Conservation (phyloP, 2,797 vertebrate genomes). For the Sebastes kiyomatsui region DNA sequence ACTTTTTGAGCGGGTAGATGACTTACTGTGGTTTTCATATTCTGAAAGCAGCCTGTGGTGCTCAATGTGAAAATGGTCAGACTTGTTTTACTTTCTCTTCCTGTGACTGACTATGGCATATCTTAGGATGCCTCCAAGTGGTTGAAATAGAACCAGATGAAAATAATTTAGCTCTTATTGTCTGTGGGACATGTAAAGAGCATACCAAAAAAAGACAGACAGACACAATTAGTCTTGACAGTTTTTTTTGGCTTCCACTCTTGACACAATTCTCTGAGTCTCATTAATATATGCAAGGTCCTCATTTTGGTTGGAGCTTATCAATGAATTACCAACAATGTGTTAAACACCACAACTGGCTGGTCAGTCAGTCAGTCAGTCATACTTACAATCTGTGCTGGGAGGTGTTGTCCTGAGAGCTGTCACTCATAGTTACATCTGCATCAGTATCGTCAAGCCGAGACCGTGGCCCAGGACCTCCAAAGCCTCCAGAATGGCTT, state of each 20-base stretch:
- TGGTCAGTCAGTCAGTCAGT: too few relatives aligned
- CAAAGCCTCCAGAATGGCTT: slow-evolving; percentile 61
- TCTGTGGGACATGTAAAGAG: neutral
- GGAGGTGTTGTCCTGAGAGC: slow-evolving; percentile 75
- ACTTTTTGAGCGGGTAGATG: neutral
- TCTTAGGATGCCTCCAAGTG: neutral
- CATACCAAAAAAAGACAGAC: too few relatives aligned
- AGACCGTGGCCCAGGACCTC: slow-evolving; percentile 69
- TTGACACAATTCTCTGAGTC: neutral
- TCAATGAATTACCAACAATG: neutral
- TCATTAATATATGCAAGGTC: too few relatives aligned
- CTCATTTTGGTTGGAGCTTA: neutral
- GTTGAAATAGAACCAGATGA: neutral
- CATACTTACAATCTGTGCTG: slow-evolving; percentile 81
- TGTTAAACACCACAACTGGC: neutral
- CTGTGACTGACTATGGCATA: neutral
- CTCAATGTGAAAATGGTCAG: neutral
- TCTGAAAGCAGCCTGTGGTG: neutral
- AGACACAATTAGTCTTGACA: neutral
- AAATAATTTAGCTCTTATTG: neutral
- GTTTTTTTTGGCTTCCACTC: neutral
- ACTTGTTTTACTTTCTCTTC: neutral
- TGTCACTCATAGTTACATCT: slow-evolving; percentile 87
- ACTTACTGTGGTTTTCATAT: neutral
- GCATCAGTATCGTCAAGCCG: slow-evolving; percentile 83